Base-by-base conservation (phyloP, 2,888 invertebrate species). In the Machimus atricapillus region DNA sequence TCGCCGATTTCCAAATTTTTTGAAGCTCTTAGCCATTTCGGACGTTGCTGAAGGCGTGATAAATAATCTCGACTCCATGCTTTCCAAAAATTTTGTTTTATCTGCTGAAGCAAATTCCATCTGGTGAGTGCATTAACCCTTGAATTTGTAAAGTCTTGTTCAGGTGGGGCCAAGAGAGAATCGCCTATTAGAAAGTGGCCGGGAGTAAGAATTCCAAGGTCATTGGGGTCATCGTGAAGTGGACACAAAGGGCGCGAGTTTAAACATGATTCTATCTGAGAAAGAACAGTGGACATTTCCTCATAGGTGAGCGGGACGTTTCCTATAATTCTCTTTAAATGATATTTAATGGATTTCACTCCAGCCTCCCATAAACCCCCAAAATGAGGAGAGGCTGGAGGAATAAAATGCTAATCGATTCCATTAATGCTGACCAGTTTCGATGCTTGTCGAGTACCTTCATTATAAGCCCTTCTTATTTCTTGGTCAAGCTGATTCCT, bases 401-500 rank as follows among this genome's bases (percentile, higher is more conserved):
- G 34, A 34, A 89, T 90, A 73, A 91, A 91, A 43, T 90, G 88
- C 91, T 91, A 91, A 14, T 78, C 8, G 6, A 31, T 78, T 14
- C 78, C 78, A 6, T 40, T n/a, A 19, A 31, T 31, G 37, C 78
- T 78, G 16, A 37, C 16, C 12, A 37, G 3, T 19, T 31, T 27
- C 31, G 78, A 16, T 37, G 78, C 34, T 37, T 78, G 31, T n/a
- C 23, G 78, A 37, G 27, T 78, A n/a, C 19, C 78, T 12, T 78
- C 37, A n/a, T 37, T 78, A 23, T 37, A 78, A 16, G 78, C 40
- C 12, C 9, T 78, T 31, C 12, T 16, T 31, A 78, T 12, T 16
- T 37, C 40, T 37, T 19, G 78, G 16, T 78, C 31, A 12, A 78
- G 40, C n/a, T 78, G 27, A 23, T 31, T 31, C 23, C 31, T 16